Evolutionary conservation across 2,113 vertebrate genomes (phyloP).

Genomic region (Echinops telfairi): DNA sequence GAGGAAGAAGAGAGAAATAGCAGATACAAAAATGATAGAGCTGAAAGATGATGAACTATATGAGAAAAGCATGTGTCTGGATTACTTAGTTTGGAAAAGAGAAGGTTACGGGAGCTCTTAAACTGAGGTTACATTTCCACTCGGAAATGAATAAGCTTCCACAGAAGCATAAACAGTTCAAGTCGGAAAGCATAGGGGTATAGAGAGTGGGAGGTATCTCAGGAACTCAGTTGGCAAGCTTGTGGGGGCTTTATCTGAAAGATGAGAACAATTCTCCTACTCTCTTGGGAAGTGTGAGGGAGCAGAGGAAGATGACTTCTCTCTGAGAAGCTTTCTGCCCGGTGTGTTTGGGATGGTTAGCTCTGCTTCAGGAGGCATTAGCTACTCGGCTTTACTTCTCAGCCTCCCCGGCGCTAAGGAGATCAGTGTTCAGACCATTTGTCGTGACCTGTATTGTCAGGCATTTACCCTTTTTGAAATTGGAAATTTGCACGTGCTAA

Average conservation of each 20-base stretch:
- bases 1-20: background rate
- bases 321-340: background rate
- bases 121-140: conserved; percentile 49
- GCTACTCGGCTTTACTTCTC: background rate
- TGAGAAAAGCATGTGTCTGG: background rate
- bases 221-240: too few species aligned
- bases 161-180: conserved; percentile 40
- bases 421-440: background rate
- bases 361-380: conserved; percentile 11
- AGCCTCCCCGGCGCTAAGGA: background rate
- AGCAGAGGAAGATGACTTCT: conserved; percentile 30
- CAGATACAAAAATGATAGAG: background rate
- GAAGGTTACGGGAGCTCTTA: conserved; percentile 39
- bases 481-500: conserved; percentile 49
- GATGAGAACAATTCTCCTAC: background rate
- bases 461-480: conserved; percentile 39
- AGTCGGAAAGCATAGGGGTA: conserved; percentile 10
- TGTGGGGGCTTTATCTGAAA: too few species aligned
- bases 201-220: background rate
- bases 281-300: conserved; percentile 43
- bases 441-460: background rate
- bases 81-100: conserved; percentile 42
- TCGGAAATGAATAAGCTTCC: conserved; percentile 48
- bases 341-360: background rate
- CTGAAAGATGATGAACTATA: conserved; percentile 12